Conservation (phyloP, 1,140 invertebrate species). For the Lepidurus couesii region DNA sequence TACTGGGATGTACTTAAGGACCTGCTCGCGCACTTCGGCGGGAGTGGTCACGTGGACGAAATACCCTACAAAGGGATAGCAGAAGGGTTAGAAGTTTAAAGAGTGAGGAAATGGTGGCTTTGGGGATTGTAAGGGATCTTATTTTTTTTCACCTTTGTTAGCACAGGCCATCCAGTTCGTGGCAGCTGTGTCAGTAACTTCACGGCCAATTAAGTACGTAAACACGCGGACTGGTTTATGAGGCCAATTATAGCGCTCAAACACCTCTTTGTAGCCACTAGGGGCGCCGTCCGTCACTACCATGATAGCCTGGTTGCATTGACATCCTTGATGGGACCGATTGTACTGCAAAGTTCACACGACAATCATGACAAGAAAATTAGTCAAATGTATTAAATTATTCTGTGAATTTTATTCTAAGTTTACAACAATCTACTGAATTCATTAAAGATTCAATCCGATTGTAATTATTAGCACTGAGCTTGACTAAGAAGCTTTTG, state of each 20-base stretch:
- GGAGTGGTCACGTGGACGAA: constrained; percentile 86
- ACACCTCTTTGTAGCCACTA: constrained; percentile 85
- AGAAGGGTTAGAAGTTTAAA: background rate
- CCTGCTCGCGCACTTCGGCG: constrained; percentile 88
- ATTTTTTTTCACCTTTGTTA: constrained; percentile 72
- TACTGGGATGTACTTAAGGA: constrained; percentile 84
- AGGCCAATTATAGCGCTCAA: constrained; percentile 78
- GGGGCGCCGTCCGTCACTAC: constrained; percentile 95
- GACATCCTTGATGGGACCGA: constrained; percentile 66
- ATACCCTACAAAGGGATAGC: constrained; percentile 58
- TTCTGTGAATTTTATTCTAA: too few relatives aligned
- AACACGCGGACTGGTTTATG: constrained; percentile 88
- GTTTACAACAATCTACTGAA: too few relatives aligned
- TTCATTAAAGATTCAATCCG: too few relatives aligned
- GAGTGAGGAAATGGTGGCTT: constrained; percentile 22
- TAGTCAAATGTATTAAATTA: too few relatives aligned
- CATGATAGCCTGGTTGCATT: constrained; percentile 98
- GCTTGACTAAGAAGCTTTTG: too few relatives aligned
- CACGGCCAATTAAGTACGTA: constrained; percentile 93
- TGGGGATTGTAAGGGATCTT: constrained; percentile 48
- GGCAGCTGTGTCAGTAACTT: constrained; percentile 83
- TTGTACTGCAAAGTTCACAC: constrained; percentile 54
- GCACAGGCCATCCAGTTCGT: constrained; percentile 96
- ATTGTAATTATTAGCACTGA: too few relatives aligned
- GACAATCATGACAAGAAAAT: too few relatives aligned